These are phyloP conservation scores for Meiosimyza decipiens DNA, from an alignment of 2,888 invertebrate species.

Conservation along the genomic window DNA sequence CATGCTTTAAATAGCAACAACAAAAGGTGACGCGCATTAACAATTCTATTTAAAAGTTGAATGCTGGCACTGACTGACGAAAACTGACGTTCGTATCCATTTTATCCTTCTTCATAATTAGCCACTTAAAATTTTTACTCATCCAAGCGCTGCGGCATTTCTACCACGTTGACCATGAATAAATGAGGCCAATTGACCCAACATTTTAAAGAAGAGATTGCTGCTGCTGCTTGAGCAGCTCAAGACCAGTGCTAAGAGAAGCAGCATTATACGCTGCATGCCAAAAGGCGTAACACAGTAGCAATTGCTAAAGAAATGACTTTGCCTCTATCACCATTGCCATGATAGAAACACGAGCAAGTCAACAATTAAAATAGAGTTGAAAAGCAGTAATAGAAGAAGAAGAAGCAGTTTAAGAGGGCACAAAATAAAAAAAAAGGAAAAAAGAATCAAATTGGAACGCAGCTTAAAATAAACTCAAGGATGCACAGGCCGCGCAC, in stretches of 20 bases:
- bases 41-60: no score
- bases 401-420: not conserved
- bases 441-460: not conserved
- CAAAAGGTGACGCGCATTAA: no score
- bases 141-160: slow-evolving; percentile 16
- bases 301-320: no score
- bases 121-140: slow-evolving; percentile 21
- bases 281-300: no score
- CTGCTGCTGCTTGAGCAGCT: not conserved
- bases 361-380: slow-evolving; percentile 26
- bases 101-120: slow-evolving; percentile 25
- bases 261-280: no score
- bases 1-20: no score
- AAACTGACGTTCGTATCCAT: no score
- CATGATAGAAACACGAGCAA: not conserved
- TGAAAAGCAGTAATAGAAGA: not conserved
- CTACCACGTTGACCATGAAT: slow-evolving; percentile 32
- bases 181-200: slow-evolving; percentile 31
- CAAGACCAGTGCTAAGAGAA: no score
- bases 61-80: no score
- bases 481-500: slow-evolving; percentile 7
- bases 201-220: slow-evolving; percentile 2
- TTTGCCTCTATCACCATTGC: not conserved
- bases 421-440: not conserved
- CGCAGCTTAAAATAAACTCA: slow-evolving; percentile 1